phyloP scores from a whole-genome alignment of 2,113 vertebrate species.

The human (Homo sapiens) region GRCh38 chr3:51708501-51709000 shows the following conservation, averaged over 20 bases:
- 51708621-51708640: neutral
- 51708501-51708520: neutral
- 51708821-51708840: constrained; percentile 49
- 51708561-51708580: neutral
- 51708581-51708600: neutral
- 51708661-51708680: neutral
- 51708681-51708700: neutral
- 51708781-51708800: neutral
- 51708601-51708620: neutral
- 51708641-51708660: neutral
- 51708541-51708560: neutral
- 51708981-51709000: constrained; percentile 70
- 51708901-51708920: constrained; percentile 49
- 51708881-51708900: constrained; percentile 35
- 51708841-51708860: constrained; percentile 68
- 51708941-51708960: constrained; percentile 55
- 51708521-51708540: neutral
- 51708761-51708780: neutral
- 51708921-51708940: constrained; percentile 26
- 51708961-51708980: constrained; percentile 17
- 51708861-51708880: constrained; percentile 56
- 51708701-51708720: neutral
- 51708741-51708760: neutral
- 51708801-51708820: constrained; percentile 45
- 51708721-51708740: neutral